Evolutionary conservation across 2,888 invertebrate genomes (phyloP).

Genomic region (Pyrrhosoma nymphula): DNA sequence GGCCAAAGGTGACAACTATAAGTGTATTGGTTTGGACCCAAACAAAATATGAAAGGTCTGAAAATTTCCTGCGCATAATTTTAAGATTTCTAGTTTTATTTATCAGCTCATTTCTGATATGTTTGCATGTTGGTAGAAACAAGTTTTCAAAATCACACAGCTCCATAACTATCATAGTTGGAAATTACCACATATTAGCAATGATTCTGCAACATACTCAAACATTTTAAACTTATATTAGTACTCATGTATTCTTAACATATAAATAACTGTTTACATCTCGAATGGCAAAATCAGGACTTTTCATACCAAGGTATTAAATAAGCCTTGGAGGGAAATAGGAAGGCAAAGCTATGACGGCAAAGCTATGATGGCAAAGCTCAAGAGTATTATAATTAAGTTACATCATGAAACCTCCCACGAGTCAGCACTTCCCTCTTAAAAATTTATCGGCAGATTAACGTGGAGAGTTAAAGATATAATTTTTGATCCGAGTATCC

Average conservation of each 20-base stretch:
- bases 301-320: too few relatives aligned
- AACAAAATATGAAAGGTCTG: background rate
- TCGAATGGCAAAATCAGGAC: too few relatives aligned
- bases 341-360: too few relatives aligned
- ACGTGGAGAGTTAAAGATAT: too few relatives aligned
- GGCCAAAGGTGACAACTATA: background rate
- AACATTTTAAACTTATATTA: background rate
- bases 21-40: background rate
- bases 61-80: background rate
- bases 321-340: too few relatives aligned
- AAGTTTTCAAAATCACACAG: background rate
- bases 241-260: background rate
- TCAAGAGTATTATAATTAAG: too few relatives aligned
- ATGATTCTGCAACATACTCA: background rate
- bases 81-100: background rate
- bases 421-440: too few relatives aligned
- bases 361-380: too few relatives aligned
- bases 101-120: background rate
- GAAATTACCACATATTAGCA: background rate
- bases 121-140: background rate
- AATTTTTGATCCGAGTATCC: too few relatives aligned
- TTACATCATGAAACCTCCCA: too few relatives aligned
- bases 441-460: too few relatives aligned
- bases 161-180: background rate
- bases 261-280: too few relatives aligned